Evolutionary conservation across 1,140 invertebrate species (phyloP).

Genomic region (Aphelenchoides avenae): DNA sequence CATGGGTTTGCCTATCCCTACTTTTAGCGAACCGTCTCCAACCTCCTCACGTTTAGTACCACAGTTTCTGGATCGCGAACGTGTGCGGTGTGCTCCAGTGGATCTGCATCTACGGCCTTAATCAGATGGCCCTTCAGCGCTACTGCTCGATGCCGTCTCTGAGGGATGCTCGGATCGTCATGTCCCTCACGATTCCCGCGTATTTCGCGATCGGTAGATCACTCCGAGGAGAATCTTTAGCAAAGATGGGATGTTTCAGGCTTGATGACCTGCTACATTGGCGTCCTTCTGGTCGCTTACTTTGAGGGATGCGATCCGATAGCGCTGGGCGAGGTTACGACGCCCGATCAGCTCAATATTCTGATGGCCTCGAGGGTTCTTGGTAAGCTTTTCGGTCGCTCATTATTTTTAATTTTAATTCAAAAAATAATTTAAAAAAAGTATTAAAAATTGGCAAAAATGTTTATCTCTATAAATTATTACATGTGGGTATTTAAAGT

Average conservation of each 20-base stretch:
- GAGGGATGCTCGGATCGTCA: constrained; percentile 28
- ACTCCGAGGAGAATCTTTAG: no score
- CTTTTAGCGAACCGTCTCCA: not conserved
- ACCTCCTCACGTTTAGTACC: constrained; percentile 26
- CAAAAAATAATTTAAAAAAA: no score
- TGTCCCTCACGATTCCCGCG: constrained; percentile 32
- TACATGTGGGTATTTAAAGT: no score
- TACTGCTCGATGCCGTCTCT: constrained; percentile 45
- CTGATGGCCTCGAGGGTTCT: constrained; percentile 41
- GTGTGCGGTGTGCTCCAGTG: constrained; percentile 41
- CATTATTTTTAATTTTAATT: no score
- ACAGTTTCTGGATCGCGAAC: constrained; percentile 38
- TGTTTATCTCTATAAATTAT: no score
- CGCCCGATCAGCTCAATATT: constrained; percentile 45
- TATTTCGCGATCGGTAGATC: constrained; percentile 16
- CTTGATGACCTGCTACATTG: constrained; percentile 33
- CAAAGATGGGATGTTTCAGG: constrained; percentile 32
- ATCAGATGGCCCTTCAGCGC: constrained; percentile 50
- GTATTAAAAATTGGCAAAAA: no score
- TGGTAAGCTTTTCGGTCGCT: no score
- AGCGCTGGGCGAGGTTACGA: constrained; percentile 37
- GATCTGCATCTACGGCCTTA: constrained; percentile 48
- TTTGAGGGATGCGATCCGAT: constrained; percentile 50
- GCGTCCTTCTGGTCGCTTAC: constrained; percentile 46
- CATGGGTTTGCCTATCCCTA: no score